Evolutionary conservation across 2,113 vertebrate genomes (phyloP).

Genomic region (Aix galericulata): DNA sequence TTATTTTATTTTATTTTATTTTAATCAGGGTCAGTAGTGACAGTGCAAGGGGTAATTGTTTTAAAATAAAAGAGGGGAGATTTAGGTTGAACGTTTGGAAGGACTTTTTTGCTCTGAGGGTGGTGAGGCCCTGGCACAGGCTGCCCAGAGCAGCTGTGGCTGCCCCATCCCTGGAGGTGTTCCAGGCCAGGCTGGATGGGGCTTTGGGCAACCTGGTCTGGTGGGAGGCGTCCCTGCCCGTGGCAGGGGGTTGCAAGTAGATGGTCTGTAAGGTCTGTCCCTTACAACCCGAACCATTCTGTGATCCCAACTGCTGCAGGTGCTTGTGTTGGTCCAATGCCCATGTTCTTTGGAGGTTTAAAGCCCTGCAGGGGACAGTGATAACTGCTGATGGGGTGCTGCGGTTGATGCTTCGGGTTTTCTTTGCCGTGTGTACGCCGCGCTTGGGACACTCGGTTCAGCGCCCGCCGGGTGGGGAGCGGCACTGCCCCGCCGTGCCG

Average conservation of each 20-base stretch:
- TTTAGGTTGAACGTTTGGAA: not conserved
- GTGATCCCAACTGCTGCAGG: not conserved
- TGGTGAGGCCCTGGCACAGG: not conserved
- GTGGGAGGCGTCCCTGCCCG: not conserved
- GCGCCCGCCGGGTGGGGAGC: no score
- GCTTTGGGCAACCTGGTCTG: not conserved
- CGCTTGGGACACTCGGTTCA: no score
- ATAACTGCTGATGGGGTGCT: rapidly evolving
- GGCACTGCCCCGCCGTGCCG: no score
- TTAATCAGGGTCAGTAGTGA: no score
- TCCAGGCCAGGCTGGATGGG: not conserved
- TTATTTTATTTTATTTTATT: no score
- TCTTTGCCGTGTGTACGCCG: not conserved
- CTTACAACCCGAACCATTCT: not conserved
- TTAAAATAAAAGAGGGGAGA: not conserved
- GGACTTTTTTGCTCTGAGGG: not conserved
- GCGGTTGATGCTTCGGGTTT: not conserved
- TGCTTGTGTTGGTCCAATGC: not conserved
- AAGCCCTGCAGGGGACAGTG: no score
- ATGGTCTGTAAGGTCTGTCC: not conserved
- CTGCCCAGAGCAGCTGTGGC: no score
- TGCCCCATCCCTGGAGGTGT: not conserved
- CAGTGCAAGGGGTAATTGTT: not conserved
- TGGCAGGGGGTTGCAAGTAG: not conserved
- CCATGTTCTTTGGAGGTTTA: rapidly evolving